phyloP scores from a whole-genome alignment of 2,797 vertebrate genomes.

The Falco rusticolus region DNA sequence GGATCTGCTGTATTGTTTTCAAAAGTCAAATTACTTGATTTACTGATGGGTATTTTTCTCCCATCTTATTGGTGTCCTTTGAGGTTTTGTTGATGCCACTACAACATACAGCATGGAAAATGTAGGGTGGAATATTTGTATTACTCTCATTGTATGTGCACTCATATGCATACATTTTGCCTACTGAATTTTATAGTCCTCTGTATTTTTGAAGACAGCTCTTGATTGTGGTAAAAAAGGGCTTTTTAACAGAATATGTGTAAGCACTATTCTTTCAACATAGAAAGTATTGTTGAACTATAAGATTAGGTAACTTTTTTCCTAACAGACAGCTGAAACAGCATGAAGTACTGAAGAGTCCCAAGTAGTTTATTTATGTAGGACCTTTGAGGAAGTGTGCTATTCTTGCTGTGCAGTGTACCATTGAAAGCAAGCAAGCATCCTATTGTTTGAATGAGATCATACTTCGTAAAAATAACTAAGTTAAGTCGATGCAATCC shows the following conservation, averaged over 20 bases:
- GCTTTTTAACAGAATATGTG: neutral
- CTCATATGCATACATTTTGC: neutral
- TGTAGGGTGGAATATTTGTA: neutral
- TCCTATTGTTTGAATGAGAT: slow-evolving; percentile 27
- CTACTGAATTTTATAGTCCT: neutral
- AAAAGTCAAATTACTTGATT: neutral
- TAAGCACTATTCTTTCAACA: neutral
- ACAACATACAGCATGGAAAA: neutral
- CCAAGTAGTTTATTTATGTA: neutral
- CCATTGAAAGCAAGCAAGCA: slow-evolving; percentile 34
- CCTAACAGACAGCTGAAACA: neutral
- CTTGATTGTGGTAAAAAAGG: neutral
- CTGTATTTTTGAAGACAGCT: neutral
- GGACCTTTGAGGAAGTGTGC: slow-evolving; percentile 18
- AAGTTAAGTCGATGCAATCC: neutral
- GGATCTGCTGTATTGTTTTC: neutral
- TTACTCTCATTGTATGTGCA: neutral
- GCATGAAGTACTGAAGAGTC: neutral
- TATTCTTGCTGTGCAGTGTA: slow-evolving; percentile 24
- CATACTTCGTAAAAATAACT: neutral
- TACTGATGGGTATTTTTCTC: neutral
- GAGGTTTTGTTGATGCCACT: neutral
- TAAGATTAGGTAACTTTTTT: neutral
- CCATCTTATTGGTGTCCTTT: neutral
- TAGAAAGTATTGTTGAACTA: neutral